Evolutionary conservation across 2,797 vertebrate genomes (phyloP).

Genomic region (Pipistrellus nathusii): DNA sequence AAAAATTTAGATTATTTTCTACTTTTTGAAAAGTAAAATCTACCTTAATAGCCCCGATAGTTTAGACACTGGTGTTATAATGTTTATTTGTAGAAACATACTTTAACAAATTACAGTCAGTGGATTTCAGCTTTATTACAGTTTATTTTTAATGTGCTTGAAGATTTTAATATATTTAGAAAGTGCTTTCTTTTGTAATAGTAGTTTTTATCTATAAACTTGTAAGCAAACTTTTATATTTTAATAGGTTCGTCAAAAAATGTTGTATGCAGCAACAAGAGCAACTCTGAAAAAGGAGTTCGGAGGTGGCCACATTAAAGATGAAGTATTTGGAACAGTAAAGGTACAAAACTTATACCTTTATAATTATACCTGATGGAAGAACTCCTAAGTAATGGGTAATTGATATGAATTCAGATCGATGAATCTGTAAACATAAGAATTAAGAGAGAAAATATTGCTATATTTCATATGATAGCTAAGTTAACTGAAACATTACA

Average conservation of each 20-base stretch:
- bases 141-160: conserved; percentile 53
- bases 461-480: neutral
- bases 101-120: neutral
- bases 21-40: conserved; percentile 43
- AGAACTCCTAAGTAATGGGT: neutral
- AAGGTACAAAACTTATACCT: conserved; percentile 88
- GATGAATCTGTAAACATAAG: conserved; percentile 37
- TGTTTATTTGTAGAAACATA: neutral
- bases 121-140: neutral
- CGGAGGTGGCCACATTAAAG: conserved; percentile 97
- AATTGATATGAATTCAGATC: neutral
- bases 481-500: conserved; percentile 34
- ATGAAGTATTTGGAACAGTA: conserved; percentile 95
- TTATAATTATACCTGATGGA: neutral
- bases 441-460: conserved; percentile 37
- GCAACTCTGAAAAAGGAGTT: conserved; percentile 99
- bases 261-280: conserved; percentile 98
- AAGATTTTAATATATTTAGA: conserved; percentile 10
- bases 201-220: conserved; percentile 51
- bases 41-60: neutral
- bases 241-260: conserved; percentile 96
- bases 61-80: neutral
- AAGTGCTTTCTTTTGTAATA: neutral
- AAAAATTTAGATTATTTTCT: neutral
- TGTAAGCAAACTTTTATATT: conserved; percentile 61